Conservation (phyloP, 2,113 vertebrate species). For the Orycteropus afer region DNA sequence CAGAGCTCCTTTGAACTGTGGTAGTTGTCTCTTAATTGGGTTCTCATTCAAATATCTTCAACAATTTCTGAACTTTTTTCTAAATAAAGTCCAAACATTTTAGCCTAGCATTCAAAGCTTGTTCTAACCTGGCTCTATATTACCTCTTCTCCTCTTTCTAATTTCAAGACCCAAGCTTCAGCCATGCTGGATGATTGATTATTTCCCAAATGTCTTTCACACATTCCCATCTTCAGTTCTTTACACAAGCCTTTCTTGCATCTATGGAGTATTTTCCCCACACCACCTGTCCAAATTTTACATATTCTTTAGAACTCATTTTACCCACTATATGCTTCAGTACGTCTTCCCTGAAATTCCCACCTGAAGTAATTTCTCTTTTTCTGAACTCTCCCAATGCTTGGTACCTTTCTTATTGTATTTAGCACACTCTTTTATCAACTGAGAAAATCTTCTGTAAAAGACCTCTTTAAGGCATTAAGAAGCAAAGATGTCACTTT, state of each 20-base stretch:
- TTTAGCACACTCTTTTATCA: background rate
- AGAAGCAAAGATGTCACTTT: too few relatives aligned
- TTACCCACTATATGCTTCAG: background rate
- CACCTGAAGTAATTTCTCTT: slow-evolving; percentile 21
- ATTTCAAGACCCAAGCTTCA: too few relatives aligned
- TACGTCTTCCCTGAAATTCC: background rate
- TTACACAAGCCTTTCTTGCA: background rate
- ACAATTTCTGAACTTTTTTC: background rate
- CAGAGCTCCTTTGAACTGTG: too few relatives aligned
- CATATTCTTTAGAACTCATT: background rate
- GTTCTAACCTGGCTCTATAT: too few relatives aligned
- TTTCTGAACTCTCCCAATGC: background rate
- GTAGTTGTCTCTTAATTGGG: background rate
- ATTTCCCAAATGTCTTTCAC: background rate
- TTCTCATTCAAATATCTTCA: background rate
- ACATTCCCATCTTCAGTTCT: background rate
- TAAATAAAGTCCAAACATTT: background rate
- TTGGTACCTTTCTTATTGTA: background rate
- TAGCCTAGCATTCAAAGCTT: background rate
- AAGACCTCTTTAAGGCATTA: too few relatives aligned
- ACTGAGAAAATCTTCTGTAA: too few relatives aligned
- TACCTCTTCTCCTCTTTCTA: too few relatives aligned
- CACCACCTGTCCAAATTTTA: background rate
- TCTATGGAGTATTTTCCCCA: background rate
- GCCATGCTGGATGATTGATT: background rate